phyloP scores from a whole-genome alignment of 2,113 vertebrate species.

The Caracal caracal region DNA sequence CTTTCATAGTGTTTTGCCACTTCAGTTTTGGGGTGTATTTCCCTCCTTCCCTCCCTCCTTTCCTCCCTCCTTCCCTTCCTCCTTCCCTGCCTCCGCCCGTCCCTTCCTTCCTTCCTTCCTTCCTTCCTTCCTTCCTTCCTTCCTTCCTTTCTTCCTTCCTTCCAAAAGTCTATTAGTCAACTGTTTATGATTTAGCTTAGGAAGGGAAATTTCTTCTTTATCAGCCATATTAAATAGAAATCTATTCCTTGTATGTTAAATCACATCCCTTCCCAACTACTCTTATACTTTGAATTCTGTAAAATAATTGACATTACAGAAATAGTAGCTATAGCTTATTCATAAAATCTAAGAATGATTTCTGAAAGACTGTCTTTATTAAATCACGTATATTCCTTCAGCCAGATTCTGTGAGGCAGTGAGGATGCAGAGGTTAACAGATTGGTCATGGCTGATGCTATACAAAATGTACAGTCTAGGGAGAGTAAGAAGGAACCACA shows the following conservation, averaged over 20 bases:
- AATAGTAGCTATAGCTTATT: slow-evolving; percentile 46
- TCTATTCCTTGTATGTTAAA: neutral
- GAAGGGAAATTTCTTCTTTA: neutral
- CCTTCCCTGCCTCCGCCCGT: too few relatives aligned
- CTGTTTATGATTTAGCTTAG: neutral
- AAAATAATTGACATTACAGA: slow-evolving; percentile 58
- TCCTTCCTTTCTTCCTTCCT: neutral
- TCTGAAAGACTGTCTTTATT: neutral
- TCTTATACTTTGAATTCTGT: slow-evolving; percentile 50
- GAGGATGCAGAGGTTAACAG: neutral
- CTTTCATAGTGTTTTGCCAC: neutral
- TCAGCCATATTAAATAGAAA: neutral
- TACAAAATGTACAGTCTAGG: neutral
- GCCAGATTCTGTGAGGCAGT: neutral
- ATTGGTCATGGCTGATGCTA: too few relatives aligned
- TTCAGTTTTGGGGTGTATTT: neutral
- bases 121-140: neutral
- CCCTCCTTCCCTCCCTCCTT: too few relatives aligned
- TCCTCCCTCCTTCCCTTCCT: too few relatives aligned
- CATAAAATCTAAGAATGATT: neutral
- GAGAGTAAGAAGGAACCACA: neutral
- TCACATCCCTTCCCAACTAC: slow-evolving; percentile 21
- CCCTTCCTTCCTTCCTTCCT: too few relatives aligned
- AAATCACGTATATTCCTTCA: neutral
- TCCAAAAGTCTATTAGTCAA: neutral